These are phyloP conservation scores for Petrocephalus microphthalmus DNA, from an alignment of 2,113 vertebrate species.

Conservation along the genomic window DNA sequence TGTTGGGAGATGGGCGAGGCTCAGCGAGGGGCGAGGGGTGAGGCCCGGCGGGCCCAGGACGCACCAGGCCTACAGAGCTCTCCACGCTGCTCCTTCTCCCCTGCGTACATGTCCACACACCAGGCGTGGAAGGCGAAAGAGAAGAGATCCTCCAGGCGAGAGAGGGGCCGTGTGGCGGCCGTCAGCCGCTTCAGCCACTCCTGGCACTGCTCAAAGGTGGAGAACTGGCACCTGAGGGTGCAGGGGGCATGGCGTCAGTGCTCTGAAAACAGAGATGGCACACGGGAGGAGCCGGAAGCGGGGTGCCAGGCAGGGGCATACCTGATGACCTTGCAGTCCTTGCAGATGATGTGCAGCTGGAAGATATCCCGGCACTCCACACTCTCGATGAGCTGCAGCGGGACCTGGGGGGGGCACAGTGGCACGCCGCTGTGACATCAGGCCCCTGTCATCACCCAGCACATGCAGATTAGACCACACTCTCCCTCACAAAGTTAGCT, in stretches of 20 bases:
- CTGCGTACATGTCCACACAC: conserved; percentile 89
- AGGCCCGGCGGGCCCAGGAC: background rate
- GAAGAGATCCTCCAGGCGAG: conserved; percentile 89
- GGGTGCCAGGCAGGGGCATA: conserved; percentile 43
- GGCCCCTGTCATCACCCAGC: background rate
- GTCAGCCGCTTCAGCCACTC: conserved; percentile 90
- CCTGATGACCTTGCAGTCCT: conserved; percentile 97
- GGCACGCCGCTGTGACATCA: background rate
- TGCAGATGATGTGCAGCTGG: conserved; percentile 93
- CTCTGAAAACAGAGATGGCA: background rate
- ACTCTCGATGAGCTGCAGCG: conserved; percentile 87
- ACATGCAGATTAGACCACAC: background rate
- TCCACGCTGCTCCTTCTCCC: conserved; percentile 91
- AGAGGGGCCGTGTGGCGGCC: conserved; percentile 71
- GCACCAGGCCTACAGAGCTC: conserved; percentile 89
- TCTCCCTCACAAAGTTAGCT: background rate
- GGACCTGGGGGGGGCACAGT: conserved; percentile 64
- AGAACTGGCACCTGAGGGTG: conserved; percentile 81
- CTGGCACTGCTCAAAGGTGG: conserved; percentile 94
- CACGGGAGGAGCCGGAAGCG: background rate
- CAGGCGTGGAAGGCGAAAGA: conserved; percentile 93
- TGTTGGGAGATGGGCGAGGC: no score
- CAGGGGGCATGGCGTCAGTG: background rate
- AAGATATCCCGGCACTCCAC: conserved; percentile 94
- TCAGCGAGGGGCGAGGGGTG: background rate